phyloP scores from a whole-genome alignment of 37 sponge, comb jelly and placozoan species.

The Corticium candelabrum region DNA sequence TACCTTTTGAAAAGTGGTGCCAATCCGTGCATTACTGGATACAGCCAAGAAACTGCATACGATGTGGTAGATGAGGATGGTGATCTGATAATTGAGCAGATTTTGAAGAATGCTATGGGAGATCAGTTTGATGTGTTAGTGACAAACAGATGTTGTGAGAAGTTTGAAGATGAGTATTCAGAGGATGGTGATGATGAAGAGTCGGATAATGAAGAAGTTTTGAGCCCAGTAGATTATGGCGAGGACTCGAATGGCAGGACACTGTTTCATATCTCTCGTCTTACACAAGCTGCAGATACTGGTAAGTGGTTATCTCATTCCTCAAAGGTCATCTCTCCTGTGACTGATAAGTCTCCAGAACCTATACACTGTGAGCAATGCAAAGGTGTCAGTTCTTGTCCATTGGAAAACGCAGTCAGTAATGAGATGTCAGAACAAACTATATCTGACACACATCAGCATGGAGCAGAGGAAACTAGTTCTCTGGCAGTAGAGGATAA shows the following conservation, averaged over 20 bases:
- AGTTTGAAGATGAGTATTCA: background rate
- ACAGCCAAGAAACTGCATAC: background rate
- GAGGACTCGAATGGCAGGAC: background rate
- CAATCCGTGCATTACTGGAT: background rate
- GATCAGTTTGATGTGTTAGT: background rate
- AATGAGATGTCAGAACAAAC: background rate
- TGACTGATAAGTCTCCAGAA: no score
- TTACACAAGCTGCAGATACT: no score
- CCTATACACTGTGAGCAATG: no score
- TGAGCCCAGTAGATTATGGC: no score
- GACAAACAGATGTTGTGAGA: no score
- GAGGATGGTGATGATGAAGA: background rate
- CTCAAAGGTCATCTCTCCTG: no score
- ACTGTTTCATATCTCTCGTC: no score
- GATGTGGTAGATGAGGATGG: background rate
- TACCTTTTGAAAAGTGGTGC: background rate
- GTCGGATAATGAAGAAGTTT: background rate
- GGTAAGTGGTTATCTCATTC: no score
- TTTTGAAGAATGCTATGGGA: background rate
- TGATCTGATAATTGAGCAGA: background rate
- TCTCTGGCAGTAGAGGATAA: background rate
- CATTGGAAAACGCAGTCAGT: background rate
- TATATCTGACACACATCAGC: no score
- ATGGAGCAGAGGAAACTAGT: background rate
- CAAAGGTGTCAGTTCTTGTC: no score